Percentiles rank a stretch among this genome's conserved stretches.
phyloP scores from a whole-genome alignment of 2,797 vertebrate genomes.

The Trichosurus vulpecula region DNA sequence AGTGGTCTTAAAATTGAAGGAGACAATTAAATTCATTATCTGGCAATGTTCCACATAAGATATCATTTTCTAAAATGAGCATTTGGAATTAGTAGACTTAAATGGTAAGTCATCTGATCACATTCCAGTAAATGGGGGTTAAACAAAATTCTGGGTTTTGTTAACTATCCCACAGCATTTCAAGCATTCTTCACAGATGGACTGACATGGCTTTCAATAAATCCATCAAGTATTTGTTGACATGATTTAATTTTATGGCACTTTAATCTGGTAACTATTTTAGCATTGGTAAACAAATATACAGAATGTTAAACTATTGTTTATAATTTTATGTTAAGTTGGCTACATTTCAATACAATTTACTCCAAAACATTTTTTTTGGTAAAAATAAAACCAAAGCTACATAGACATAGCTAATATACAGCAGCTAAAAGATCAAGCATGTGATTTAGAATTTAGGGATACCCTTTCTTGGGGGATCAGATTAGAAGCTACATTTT shows the following conservation, averaged over 20 bases:
- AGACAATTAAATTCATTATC: not conserved
- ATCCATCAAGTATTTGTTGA: not conserved
- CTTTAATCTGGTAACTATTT: not conserved
- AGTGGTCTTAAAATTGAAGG: not conserved
- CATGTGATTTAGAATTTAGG: not conserved
- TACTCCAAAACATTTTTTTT: not conserved
- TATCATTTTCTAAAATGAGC: not conserved
- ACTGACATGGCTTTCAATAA: not conserved
- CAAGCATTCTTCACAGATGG: not conserved
- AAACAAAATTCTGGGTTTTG: conserved; percentile 7
- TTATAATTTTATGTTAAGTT: not conserved
- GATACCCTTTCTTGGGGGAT: not conserved
- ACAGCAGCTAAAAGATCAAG: not conserved
- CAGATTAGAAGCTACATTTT: too few species aligned
- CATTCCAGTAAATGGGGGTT: not conserved
- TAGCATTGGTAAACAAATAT: not conserved
- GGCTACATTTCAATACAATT: not conserved
- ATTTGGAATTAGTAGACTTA: not conserved
- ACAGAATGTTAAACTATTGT: not conserved
- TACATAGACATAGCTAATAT: not conserved
- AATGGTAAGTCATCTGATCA: not conserved
- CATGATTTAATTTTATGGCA: not conserved
- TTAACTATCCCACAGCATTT: not conserved
- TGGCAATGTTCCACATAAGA: not conserved
- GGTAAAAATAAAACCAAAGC: not conserved